Percentiles rank a stretch among this genome's conserved stretches.
Conservation (phyloP, 2,113 vertebrate species). For the Cepphus grylle region DNA sequence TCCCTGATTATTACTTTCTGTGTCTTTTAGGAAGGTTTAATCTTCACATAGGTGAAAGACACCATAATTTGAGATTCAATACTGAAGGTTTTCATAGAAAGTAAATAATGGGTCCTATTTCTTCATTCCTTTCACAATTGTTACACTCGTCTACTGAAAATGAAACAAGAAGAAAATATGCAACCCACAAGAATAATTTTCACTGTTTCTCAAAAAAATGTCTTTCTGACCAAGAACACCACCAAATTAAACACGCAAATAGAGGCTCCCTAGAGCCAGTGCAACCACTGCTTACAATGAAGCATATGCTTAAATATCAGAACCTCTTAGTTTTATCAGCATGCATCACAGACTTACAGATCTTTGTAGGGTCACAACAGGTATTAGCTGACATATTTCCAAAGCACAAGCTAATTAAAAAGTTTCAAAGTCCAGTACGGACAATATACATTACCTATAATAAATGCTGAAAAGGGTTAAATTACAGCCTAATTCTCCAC, state of each 20-base stretch:
- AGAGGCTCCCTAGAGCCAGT: not conserved
- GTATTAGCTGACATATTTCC: not conserved
- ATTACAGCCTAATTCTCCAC: not conserved
- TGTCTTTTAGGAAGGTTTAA: not conserved
- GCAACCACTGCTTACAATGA: not conserved
- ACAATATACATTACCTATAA: not conserved
- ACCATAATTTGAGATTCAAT: not conserved
- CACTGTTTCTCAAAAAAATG: not conserved
- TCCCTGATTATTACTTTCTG: not conserved
- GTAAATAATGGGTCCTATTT: not conserved
- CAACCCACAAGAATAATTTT: not conserved
- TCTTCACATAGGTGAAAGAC: not conserved
- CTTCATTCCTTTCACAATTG: not conserved
- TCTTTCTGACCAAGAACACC: not conserved
- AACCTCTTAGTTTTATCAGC: not conserved
- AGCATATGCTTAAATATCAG: not conserved
- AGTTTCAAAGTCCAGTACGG: not conserved
- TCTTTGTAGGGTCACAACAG: not conserved
- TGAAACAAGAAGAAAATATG: not conserved
- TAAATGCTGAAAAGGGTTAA: not conserved
- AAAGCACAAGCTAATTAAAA: not conserved
- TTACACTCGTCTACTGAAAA: not conserved
- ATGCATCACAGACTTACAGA: not conserved
- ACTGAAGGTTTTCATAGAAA: not conserved
- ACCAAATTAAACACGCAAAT: not conserved